Evolutionary conservation across 2,113 vertebrate genomes (phyloP).

Genomic region (Hassar affinis): DNA sequence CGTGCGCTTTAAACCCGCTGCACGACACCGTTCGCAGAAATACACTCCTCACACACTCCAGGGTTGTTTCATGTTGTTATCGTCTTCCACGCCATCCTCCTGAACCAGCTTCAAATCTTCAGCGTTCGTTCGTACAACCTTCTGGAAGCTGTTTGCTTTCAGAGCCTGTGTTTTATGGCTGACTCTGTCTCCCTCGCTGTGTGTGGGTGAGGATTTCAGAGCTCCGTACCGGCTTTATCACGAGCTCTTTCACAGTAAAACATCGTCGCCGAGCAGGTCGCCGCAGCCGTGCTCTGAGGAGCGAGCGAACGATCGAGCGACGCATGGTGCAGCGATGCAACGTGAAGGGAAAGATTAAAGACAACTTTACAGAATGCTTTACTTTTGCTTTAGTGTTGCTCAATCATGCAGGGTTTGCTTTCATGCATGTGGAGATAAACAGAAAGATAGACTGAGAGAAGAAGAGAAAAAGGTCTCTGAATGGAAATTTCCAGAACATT

Average conservation of each 20-base stretch:
- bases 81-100: too few relatives aligned
- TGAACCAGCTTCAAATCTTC: too few relatives aligned
- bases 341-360: not conserved
- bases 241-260: not conserved
- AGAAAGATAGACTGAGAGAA: not conserved
- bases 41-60: too few relatives aligned
- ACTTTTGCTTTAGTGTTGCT: not conserved
- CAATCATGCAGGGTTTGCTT: not conserved
- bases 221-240: not conserved
- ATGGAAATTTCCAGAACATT: constrained; percentile 52
- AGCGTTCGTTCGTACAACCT: too few relatives aligned
- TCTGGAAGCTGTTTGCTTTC: too few relatives aligned
- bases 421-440: not conserved
- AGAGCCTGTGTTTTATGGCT: not conserved
- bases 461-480: not conserved
- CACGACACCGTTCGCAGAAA: not conserved
- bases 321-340: not conserved
- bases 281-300: not conserved
- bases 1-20: constrained; percentile 14
- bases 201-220: constrained; percentile 9
- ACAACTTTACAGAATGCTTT: not conserved
- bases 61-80: not conserved
- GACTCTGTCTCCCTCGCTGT: not conserved
- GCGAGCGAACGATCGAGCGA: not conserved
- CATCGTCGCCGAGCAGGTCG: too few relatives aligned